These are phyloP conservation scores for Luffia ferchaultella DNA, from an alignment of 2,888 invertebrate species.

Conservation along the genomic window DNA sequence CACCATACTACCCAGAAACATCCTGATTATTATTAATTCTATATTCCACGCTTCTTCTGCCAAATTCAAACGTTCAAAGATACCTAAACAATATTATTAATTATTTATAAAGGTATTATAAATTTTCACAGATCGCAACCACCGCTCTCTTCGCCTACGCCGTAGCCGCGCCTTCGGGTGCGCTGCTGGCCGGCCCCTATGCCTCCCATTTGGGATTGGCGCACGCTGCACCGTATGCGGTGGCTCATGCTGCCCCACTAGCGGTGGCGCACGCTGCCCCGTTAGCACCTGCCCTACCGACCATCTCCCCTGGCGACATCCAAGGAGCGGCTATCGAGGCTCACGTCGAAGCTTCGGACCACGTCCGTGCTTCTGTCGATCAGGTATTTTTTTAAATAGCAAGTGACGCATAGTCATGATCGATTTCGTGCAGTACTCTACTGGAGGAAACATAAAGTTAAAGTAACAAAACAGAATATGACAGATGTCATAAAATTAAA, in stretches of 20 bases:
- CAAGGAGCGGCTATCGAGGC: conserved; percentile 54
- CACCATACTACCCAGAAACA: too few relatives aligned
- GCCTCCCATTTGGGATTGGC: conserved; percentile 21
- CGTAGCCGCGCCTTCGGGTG: conserved; percentile 28
- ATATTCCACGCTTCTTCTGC: too few relatives aligned
- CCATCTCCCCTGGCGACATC: conserved; percentile 54
- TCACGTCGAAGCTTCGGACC: conserved; percentile 51
- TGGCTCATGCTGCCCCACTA: conserved; percentile 25
- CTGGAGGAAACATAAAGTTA: too few relatives aligned
- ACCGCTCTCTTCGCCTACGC: conserved; percentile 48
- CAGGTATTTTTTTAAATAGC: background rate
- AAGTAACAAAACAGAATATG: too few relatives aligned
- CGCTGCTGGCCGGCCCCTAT: conserved; percentile 8
- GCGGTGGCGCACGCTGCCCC: conserved; percentile 27
- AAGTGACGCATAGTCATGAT: too few relatives aligned
- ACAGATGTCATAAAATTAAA: too few relatives aligned
- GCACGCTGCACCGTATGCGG: conserved; percentile 22
- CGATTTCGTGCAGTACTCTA: too few relatives aligned
- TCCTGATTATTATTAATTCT: too few relatives aligned
- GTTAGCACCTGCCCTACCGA: conserved; percentile 34
- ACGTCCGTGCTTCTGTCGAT: conserved; percentile 50
- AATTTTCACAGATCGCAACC: conserved; percentile 64
- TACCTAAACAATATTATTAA: too few relatives aligned
- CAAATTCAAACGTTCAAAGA: too few relatives aligned
- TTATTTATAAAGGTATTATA: too few relatives aligned